phyloP scores from a whole-genome alignment of 2,888 invertebrate species.

The Drosophila colorata region DNA sequence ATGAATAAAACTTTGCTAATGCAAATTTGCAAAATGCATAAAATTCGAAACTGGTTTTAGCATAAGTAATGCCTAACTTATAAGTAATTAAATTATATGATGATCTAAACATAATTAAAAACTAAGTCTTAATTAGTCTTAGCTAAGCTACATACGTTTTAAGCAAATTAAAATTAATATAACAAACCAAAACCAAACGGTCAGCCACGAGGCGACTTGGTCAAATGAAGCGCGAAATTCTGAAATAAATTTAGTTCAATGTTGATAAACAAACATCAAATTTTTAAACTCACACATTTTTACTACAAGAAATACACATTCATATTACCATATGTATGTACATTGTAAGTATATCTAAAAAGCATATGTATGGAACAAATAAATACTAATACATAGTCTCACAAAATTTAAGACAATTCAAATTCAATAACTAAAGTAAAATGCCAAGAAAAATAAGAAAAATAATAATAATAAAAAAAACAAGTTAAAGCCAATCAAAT shows the following conservation, averaged over 20 bases:
- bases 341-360: slow-evolving; percentile 38
- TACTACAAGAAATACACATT: slow-evolving; percentile 37
- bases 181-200: slow-evolving; percentile 40
- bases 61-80: slow-evolving; percentile 48
- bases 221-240: slow-evolving; percentile 79
- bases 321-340: slow-evolving; percentile 23
- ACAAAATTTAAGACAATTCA: slow-evolving; percentile 40
- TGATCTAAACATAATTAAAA: slow-evolving; percentile 57
- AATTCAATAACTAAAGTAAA: slow-evolving; percentile 39
- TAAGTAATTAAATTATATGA: slow-evolving; percentile 54
- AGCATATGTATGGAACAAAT: slow-evolving; percentile 34
- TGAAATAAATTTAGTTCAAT: slow-evolving; percentile 82
- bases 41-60: slow-evolving; percentile 70
- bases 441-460: slow-evolving; percentile 23
- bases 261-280: slow-evolving; percentile 54
- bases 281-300: slow-evolving; percentile 64
- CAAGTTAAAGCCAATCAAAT: slow-evolving; percentile 34
- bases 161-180: slow-evolving; percentile 41
- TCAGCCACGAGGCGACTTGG: slow-evolving; percentile 52
- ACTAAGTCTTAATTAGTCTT: slow-evolving; percentile 74
- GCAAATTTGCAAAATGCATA: slow-evolving; percentile 46
- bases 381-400: slow-evolving; percentile 24
- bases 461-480: slow-evolving; percentile 14
- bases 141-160: slow-evolving; percentile 66
- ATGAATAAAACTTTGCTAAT: slow-evolving; percentile 33